A percentile compares a stretch with the other conserved stretches of the same genome.
Evolutionary conservation across 64 coral and sea anemone genomes (phyloP).

Genomic region (Anthopleura sola): DNA sequence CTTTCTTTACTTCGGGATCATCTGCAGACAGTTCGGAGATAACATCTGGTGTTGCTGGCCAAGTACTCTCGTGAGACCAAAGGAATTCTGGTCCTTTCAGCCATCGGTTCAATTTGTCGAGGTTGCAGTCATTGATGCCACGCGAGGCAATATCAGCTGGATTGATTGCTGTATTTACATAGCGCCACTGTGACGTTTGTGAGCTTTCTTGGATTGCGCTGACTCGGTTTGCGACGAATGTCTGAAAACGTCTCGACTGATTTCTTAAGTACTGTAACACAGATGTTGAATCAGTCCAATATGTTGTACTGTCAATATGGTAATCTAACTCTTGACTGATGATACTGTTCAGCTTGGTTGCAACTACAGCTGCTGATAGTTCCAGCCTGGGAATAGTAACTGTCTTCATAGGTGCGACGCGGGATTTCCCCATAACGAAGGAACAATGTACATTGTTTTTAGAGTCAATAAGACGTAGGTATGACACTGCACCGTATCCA

Average conservation of each 20-base stretch:
- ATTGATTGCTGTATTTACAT: neutral
- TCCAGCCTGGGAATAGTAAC: conserved; percentile 38
- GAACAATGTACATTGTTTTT: neutral
- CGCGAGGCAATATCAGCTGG: conserved; percentile 6
- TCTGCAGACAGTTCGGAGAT: neutral
- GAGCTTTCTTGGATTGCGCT: conserved; percentile 1
- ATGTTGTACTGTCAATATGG: neutral
- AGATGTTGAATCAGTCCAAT: neutral
- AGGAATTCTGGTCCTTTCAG: neutral
- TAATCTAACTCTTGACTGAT: conserved; percentile 10
- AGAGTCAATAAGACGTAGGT: neutral
- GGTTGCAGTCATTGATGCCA: neutral
- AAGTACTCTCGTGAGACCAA: neutral
- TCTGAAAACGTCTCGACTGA: conserved; percentile 12
- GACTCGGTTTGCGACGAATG: conserved; percentile 11
- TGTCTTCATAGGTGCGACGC: neutral
- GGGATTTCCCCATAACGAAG: neutral
- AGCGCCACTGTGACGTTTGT: neutral
- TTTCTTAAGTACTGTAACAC: conserved; percentile 1
- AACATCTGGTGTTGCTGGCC: neutral
- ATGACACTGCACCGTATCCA: neutral
- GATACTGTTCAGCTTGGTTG: neutral
- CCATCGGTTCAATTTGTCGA: neutral
- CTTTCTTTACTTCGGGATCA: neutral
- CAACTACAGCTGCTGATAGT: conserved; percentile 18